Conservation (phyloP, 1,140 invertebrate genomes). For the Zophobas morio region DNA sequence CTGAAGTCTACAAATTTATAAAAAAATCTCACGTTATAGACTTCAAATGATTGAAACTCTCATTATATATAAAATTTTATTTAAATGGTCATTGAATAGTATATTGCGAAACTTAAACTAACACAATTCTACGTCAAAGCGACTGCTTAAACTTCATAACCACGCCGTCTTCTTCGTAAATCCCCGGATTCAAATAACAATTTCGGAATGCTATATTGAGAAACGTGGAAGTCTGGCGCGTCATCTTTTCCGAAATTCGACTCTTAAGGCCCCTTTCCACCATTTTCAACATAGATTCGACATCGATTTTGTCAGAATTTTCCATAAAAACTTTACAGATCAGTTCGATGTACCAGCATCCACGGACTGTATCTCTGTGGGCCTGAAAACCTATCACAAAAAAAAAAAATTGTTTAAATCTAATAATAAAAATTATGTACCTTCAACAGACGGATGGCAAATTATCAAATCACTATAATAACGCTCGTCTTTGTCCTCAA, state of each 20-base stretch:
- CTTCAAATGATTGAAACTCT: no score
- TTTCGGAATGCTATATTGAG: conserved; percentile 74
- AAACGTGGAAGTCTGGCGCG: conserved; percentile 71
- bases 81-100: neutral
- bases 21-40: no score
- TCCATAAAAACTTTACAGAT: conserved; percentile 83
- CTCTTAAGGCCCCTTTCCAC: conserved; percentile 70
- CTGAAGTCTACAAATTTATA: no score
- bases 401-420: no score
- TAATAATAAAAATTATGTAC: no score
- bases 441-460: conserved; percentile 7
- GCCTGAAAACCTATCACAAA: conserved; percentile 65
- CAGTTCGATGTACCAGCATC: conserved; percentile 84
- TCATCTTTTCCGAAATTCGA: conserved; percentile 57
- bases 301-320: conserved; percentile 74
- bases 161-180: conserved; percentile 54
- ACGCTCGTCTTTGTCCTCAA: conserved; percentile 4
- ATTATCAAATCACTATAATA: conserved; percentile 39
- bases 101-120: conserved; percentile 5
- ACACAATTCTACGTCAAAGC: conserved; percentile 6
- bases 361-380: conserved; percentile 74
- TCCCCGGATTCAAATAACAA: conserved; percentile 74
- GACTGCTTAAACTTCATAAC: conserved; percentile 16
- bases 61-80: no score
- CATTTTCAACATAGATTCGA: conserved; percentile 78